Evolutionary conservation across 1,140 invertebrate genomes (phyloP).

Genomic region (Nebria ingens): DNA sequence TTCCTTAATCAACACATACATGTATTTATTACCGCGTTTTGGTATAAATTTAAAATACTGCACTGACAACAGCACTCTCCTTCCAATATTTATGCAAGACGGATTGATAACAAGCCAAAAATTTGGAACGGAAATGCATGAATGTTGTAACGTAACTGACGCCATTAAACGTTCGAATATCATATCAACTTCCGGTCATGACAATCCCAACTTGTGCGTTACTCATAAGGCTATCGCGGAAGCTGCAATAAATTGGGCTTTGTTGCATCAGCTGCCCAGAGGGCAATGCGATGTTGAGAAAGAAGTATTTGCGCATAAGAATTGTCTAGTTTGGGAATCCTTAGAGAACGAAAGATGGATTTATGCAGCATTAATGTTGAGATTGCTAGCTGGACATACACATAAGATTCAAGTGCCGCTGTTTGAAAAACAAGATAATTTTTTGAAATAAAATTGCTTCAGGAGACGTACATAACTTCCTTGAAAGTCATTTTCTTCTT

Average conservation of each 20-base stretch:
- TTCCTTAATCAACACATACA: slow-evolving; percentile 4
- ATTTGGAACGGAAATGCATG: background rate
- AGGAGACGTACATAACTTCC: too few species aligned
- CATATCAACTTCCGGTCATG: background rate
- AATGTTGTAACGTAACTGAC: background rate
- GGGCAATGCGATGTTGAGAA: background rate
- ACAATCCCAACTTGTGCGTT: background rate
- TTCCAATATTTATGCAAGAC: background rate
- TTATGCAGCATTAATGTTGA: slow-evolving; percentile 7
- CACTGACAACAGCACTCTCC: background rate
- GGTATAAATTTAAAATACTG: slow-evolving; percentile 4
- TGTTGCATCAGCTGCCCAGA: background rate
- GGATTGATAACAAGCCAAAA: background rate
- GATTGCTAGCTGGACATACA: background rate
- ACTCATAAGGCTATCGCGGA: background rate
- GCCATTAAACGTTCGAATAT: background rate
- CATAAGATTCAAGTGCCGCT: background rate
- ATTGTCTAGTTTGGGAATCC: background rate
- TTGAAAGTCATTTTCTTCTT: too few species aligned
- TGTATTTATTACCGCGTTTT: background rate
- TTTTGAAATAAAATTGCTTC: background rate
- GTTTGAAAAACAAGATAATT: background rate
- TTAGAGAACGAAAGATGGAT: background rate
- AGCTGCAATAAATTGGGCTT: background rate
- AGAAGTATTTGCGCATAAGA: slow-evolving; percentile 2